Base-by-base conservation (phyloP, 2,797 vertebrate species). In the Fistularia commersonii region DNA sequence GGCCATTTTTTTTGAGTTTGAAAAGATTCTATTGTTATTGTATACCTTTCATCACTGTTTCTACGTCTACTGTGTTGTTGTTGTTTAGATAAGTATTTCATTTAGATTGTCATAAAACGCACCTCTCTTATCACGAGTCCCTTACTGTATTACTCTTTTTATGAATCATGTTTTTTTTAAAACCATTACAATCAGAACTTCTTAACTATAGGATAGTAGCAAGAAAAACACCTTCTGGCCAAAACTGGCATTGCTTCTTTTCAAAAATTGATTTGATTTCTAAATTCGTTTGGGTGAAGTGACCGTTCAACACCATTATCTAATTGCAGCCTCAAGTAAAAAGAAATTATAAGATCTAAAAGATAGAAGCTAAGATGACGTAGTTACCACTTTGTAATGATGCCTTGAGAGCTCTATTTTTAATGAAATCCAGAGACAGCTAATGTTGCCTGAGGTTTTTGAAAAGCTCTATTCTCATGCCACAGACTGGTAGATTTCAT, bases 251-350 rank as follows among this genome's bases (percentile, higher is more conserved):
- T 23, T 2, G 2, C 23, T 23, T 23, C 23, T 23, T 23, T 23
- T 23, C 2, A 23, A 4, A 23, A 23, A 23, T 23, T 23, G 23
- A 23, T 57, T 70, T 64, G 61, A 57, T 78, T 77, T 81, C 75
- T 76, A 73, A 77, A 72, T 74, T 80, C 71, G 57, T 73, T 64
- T 51, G 52, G 63, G 15, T 59, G 46, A 74, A 61, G 48, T 65
- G 64, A 69, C 23, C 23, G 23, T 23, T 23, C 66, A 49, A 48
- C 7, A 35, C 37, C 59, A 69, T 45, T 76, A 66, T 67, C 66
- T 44, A 66, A 71, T 85, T 75, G 61, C 45, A 54, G 56, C 34
- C 8, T 6, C 34, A 31, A 9, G 10, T 15, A 11, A 6, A 41
- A 41, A 50, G 45, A 54, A 69, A 64, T 56, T 56, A 42, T 36